These are phyloP conservation scores for Nanorana parkeri DNA, from an alignment of 2,113 vertebrate genomes.

Conservation along the genomic window DNA sequence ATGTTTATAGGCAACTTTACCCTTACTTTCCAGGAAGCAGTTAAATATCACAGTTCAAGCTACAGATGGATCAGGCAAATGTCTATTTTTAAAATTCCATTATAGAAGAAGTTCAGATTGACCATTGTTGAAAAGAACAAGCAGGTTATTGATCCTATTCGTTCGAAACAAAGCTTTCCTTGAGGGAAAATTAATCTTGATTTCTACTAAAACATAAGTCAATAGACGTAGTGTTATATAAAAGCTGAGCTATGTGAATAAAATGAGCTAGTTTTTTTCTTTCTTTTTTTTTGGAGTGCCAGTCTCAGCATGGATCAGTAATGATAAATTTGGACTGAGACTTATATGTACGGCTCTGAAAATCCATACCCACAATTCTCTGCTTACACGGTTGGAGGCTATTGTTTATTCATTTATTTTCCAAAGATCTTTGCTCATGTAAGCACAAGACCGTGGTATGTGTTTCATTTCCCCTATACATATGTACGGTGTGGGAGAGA, in stretches of 20 bases:
- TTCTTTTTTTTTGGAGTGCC: slow-evolving; percentile 53
- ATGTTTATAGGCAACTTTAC: no score
- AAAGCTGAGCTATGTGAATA: slow-evolving; percentile 57
- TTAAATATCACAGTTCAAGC: slow-evolving; percentile 47
- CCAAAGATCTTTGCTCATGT: slow-evolving; percentile 35
- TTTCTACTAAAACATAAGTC: slow-evolving; percentile 59
- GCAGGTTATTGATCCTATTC: slow-evolving; percentile 57
- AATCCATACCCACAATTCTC: slow-evolving; percentile 54
- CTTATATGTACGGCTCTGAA: slow-evolving; percentile 51
- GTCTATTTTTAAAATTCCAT: slow-evolving; percentile 59
- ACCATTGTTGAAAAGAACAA: slow-evolving; percentile 59
- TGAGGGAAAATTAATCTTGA: slow-evolving; percentile 59
- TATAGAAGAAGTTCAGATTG: slow-evolving; percentile 55
- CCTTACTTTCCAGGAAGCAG: slow-evolving; percentile 1
- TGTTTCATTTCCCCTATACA: slow-evolving; percentile 11
- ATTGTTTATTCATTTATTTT: slow-evolving; percentile 54
- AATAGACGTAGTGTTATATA: slow-evolving; percentile 58
- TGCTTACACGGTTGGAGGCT: slow-evolving; percentile 39
- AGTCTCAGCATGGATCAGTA: slow-evolving; percentile 56
- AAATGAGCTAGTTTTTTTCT: slow-evolving; percentile 44
- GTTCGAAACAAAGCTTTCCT: slow-evolving; percentile 59
- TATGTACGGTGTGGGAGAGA: not conserved
- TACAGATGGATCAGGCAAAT: slow-evolving; percentile 49
- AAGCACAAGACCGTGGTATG: slow-evolving; percentile 26
- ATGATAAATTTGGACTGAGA: slow-evolving; percentile 53